Conservation (phyloP, 1,140 invertebrate genomes). For the Pseudobourletiella spinata region DNA sequence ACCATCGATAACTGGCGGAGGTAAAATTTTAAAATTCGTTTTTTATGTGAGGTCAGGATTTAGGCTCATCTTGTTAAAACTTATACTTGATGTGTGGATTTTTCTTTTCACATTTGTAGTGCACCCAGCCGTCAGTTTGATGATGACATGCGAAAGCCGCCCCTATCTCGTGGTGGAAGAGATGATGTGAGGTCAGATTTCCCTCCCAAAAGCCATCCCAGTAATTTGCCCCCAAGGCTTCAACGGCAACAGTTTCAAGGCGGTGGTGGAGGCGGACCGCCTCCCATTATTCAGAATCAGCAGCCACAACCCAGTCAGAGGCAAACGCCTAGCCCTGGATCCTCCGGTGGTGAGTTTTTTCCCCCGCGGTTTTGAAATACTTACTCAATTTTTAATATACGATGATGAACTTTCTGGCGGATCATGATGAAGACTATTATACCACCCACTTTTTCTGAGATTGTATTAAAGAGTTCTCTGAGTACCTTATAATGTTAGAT, state of each 20-base stretch:
- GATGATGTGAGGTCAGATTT: neutral
- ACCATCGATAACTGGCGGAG: slow-evolving; percentile 29
- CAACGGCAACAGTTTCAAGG: neutral
- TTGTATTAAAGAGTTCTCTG: neutral
- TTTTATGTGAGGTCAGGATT: neutral
- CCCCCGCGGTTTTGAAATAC: too few species aligned
- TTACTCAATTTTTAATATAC: neutral
- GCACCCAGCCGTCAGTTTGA: slow-evolving; percentile 11
- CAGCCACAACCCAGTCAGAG: slow-evolving; percentile 12
- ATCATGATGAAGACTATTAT: neutral
- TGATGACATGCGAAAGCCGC: slow-evolving; percentile 9
- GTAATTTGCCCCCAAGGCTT: slow-evolving; percentile 1
- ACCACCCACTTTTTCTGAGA: neutral
- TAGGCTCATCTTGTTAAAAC: too few species aligned
- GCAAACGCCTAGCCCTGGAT: slow-evolving; percentile 27
- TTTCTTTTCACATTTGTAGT: neutral
- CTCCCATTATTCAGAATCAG: slow-evolving; percentile 21
- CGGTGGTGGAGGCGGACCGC: neutral
- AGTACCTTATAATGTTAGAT: neutral
- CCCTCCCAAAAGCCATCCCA: neutral
- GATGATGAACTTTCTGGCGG: neutral
- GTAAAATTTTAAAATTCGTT: slow-evolving; percentile 5
- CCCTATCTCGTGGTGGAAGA: neutral
- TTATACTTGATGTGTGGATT: too few species aligned
- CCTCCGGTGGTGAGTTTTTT: neutral